These are phyloP conservation scores for Campopleginae sp. DNA, from an alignment of 2,888 invertebrate genomes.

Conservation along the genomic window DNA sequence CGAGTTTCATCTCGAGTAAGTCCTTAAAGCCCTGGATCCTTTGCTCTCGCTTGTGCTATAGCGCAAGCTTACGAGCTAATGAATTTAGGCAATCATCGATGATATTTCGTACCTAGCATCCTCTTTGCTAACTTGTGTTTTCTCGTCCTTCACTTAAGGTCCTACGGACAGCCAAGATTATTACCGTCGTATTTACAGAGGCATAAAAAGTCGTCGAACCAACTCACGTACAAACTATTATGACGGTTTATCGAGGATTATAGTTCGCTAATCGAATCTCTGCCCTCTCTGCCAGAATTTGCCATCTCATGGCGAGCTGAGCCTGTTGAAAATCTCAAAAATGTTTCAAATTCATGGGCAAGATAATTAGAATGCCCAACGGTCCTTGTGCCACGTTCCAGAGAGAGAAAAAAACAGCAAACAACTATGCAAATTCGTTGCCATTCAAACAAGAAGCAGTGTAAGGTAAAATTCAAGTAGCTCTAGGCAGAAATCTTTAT, in stretches of 20 bases:
- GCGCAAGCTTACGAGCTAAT: slow-evolving; percentile 31
- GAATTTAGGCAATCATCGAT: slow-evolving; percentile 40
- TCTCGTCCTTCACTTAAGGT: slow-evolving; percentile 24
- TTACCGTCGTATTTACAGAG: not conserved
- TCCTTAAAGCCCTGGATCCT: slow-evolving; percentile 43
- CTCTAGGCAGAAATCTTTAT: not conserved
- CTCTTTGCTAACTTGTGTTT: slow-evolving; percentile 4
- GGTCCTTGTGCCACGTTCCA: not conserved
- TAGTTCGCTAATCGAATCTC: not conserved
- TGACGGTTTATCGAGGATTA: not conserved
- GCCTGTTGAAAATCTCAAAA: not conserved
- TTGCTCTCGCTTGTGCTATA: slow-evolving; percentile 13
- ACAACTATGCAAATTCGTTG: not conserved
- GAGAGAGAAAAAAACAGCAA: not conserved
- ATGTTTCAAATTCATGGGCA: not conserved
- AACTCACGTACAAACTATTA: not conserved
- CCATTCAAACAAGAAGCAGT: not conserved
- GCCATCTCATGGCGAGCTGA: not conserved
- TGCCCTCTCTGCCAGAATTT: not conserved
- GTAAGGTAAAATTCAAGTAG: not conserved
- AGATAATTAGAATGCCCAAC: not conserved
- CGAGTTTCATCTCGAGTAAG: slow-evolving; percentile 31
- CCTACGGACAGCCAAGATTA: not conserved
- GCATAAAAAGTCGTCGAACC: not conserved
- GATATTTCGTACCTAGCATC: slow-evolving; percentile 24